Conservation (phyloP, 2,888 invertebrate species). For the Coremacera marginata region DNA sequence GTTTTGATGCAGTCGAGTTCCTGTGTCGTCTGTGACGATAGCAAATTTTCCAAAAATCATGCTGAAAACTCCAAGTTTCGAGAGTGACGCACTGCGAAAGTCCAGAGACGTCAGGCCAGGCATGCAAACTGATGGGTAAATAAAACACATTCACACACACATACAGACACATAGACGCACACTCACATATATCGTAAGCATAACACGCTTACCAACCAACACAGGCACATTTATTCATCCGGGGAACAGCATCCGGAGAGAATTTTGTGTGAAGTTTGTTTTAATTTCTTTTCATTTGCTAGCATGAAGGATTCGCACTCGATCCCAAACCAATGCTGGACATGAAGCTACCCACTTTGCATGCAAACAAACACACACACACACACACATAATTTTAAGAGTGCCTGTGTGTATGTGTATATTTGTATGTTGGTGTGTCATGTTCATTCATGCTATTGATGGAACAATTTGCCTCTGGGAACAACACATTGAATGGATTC, state of each 20-base stretch:
- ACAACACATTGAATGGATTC: neutral
- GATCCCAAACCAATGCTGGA: neutral
- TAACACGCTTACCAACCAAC: neutral
- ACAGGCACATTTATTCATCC: neutral
- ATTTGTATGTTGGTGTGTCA: slow-evolving; percentile 36
- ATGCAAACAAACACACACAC: slow-evolving; percentile 20
- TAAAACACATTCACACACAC: slow-evolving; percentile 39
- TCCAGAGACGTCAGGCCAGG: neutral
- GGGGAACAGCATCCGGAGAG: neutral
- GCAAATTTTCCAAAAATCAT: neutral
- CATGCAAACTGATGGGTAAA: slow-evolving; percentile 29
- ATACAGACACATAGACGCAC: neutral
- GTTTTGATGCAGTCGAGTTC: neutral
- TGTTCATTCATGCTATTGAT: slow-evolving; percentile 47
- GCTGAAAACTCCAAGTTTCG: neutral
- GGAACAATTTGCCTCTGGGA: slow-evolving; percentile 46
- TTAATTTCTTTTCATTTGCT: neutral
- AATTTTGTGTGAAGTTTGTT: slow-evolving; percentile 6
- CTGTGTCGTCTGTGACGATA: neutral
- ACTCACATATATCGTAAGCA: neutral
- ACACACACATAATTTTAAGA: neutral
- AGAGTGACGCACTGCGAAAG: slow-evolving; percentile 3
- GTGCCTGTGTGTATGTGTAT: slow-evolving; percentile 18
- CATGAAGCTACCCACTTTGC: slow-evolving; percentile 33
- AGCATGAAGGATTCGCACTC: neutral